phyloP scores from a whole-genome alignment of 2,888 invertebrate genomes.

The Tillus elongatus region DNA sequence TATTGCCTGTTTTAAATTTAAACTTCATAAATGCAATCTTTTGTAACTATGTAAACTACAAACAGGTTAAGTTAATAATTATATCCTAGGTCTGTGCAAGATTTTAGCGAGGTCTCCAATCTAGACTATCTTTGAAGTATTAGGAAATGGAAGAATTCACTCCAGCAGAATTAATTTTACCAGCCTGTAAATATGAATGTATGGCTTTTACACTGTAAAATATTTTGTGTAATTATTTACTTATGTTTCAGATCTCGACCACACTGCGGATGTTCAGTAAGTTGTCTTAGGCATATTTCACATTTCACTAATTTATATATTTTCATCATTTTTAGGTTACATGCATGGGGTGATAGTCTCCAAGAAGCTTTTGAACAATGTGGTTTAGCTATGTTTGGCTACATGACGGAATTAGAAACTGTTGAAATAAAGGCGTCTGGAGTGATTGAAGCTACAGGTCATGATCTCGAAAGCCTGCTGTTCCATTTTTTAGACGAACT shows the following conservation, averaged over 20 bases:
- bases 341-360: constrained; percentile 83
- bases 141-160: constrained; percentile 38
- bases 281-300: constrained; percentile 45
- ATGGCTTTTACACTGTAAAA: constrained; percentile 28
- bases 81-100: too few relatives aligned
- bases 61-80: too few relatives aligned
- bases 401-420: constrained; percentile 86
- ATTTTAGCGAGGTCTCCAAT: too few relatives aligned
- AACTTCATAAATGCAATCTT: too few relatives aligned
- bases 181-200: constrained; percentile 75
- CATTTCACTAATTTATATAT: constrained; percentile 8
- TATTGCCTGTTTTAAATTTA: too few relatives aligned
- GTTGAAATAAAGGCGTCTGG: constrained; percentile 73
- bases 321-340: constrained; percentile 71
- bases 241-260: constrained; percentile 74
- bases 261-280: constrained; percentile 98
- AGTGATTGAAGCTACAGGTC: constrained; percentile 78
- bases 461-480: constrained; percentile 80
- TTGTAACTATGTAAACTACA: too few relatives aligned
- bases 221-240: constrained; percentile 11
- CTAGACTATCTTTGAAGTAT: too few relatives aligned
- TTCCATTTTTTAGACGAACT: constrained; percentile 93
- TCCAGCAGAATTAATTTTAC: constrained; percentile 54
- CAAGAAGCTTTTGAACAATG: constrained; percentile 91
- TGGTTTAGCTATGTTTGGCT: constrained; percentile 93